These are phyloP conservation scores for Beaufortia kweichowensis DNA, from an alignment of 2,113 vertebrate genomes.

Conservation along the genomic window DNA sequence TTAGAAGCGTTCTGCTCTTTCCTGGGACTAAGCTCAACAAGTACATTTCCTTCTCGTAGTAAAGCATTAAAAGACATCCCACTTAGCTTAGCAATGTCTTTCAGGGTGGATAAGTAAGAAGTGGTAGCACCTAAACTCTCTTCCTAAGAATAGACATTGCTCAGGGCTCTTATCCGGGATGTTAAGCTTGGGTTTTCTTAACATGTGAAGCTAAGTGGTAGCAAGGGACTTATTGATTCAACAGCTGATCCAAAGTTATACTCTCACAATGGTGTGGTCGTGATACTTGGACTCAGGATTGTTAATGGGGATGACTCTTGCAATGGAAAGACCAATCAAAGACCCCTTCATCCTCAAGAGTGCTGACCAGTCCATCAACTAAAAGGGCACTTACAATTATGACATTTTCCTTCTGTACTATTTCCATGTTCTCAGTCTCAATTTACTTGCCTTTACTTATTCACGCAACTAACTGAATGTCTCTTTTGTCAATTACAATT, in stretches of 20 bases:
- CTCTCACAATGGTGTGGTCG: conserved; percentile 9
- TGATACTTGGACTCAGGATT: neutral
- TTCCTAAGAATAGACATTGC: neutral
- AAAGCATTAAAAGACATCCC: neutral
- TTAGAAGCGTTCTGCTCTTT: neutral
- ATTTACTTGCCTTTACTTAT: neutral
- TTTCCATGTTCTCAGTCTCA: neutral
- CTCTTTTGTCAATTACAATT: neutral
- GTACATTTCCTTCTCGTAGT: neutral
- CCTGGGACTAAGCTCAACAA: neutral
- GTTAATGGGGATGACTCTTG: neutral
- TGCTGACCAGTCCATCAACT: neutral
- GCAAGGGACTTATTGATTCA: neutral
- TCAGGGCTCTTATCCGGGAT: neutral
- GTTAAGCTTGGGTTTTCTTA: neutral
- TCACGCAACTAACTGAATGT: neutral
- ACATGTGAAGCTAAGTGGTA: neutral
- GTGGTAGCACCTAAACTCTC: neutral
- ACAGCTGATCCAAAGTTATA: neutral
- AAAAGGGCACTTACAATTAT: neutral
- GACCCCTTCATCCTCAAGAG: neutral
- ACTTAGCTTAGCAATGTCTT: neutral
- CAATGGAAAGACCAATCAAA: neutral
- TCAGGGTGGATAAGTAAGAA: neutral
- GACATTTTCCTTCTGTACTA: neutral